phyloP scores from a whole-genome alignment of 2,888 invertebrate species.

The Coenonympha glycerion region DNA sequence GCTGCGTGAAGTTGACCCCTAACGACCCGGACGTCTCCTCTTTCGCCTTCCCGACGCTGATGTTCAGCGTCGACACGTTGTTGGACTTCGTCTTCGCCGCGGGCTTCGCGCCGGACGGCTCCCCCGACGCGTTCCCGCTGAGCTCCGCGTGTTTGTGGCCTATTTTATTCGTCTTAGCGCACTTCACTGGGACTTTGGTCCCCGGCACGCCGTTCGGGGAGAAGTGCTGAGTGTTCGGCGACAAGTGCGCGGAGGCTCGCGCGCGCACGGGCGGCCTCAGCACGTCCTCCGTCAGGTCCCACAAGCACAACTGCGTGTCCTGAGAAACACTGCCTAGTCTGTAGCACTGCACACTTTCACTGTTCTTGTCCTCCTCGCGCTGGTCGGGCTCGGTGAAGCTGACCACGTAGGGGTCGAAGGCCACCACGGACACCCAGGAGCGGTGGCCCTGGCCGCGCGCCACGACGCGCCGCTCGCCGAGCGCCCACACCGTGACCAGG shows the following conservation, averaged over 20 bases:
- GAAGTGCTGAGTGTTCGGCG: slow-evolving; percentile 35
- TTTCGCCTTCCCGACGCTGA: slow-evolving; percentile 64
- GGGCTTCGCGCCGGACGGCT: slow-evolving; percentile 51
- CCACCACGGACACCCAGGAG: slow-evolving; percentile 98
- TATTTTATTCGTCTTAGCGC: slow-evolving; percentile 53
- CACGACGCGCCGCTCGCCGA: slow-evolving; percentile 92
- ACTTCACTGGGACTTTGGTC: slow-evolving; percentile 57
- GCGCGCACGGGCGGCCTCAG: slow-evolving; percentile 82
- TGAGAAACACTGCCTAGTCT: slow-evolving; percentile 96
- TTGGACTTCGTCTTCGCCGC: slow-evolving; percentile 44
- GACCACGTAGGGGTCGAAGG: slow-evolving; percentile 92
- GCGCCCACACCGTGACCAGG: slow-evolving; percentile 97
- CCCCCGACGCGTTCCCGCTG: slow-evolving; percentile 47
- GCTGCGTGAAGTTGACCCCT: slow-evolving; percentile 81
- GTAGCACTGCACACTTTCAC: slow-evolving; percentile 78
- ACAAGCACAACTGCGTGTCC: slow-evolving; percentile 97
- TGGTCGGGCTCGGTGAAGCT: slow-evolving; percentile 80
- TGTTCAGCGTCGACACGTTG: slow-evolving; percentile 56
- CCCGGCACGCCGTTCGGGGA: slow-evolving; percentile 49
- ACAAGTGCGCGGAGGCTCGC: slow-evolving; percentile 57
- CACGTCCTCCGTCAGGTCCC: slow-evolving; percentile 98
- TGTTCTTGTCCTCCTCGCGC: slow-evolving; percentile 56
- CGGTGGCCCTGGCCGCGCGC: slow-evolving; percentile 98
- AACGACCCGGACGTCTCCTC: slow-evolving; percentile 59
- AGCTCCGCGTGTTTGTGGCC: slow-evolving; percentile 51